Evolutionary conservation across 1,140 invertebrate genomes (phyloP), one percentile per base, ranked within the genome.

Genomic region (Pseudomyrmex gracilis): DNA sequence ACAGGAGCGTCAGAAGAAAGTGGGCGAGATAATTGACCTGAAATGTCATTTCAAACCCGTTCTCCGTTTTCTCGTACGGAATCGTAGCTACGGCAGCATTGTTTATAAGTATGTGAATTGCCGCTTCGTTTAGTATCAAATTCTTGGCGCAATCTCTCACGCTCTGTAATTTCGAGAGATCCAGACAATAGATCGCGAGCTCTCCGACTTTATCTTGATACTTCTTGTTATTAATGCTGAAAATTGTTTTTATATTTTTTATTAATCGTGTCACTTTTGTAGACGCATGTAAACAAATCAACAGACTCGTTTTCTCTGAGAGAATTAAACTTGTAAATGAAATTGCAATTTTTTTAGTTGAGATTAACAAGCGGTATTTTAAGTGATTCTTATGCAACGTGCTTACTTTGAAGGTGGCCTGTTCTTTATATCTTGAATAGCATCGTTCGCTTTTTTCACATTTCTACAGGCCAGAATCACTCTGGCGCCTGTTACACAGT

Each of bases 21-120:
- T 98, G 98, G 0, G 97, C 97, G 70, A 98, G 93, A 93, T 98
- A 96, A 92, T 98, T 98, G 0, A 96, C 96, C 15, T 96, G 97
- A 17, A 98, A 94, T 85, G 98, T 96, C 73, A 95, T 95, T 92
- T 99, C 98, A 91, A 97, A 97, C 0, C 97, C 97, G 87, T 98
- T 97, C 77, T 95, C 95, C 0, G 96, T 97, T 80, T 95, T 95
- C 45, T 93, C 93, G 70, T 95, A 93, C 0, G 96, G 97, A 83
- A 95, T 96, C 93, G 95, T 95, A 96, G 97, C 97, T 0, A 98
- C 95, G 3, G 96, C 97, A 63, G 97, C 98, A 94, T 98, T 98
- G 87, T 98, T 98, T 15, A 98, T 96, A 1, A 98, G 93, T 63
- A 97, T 94, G 88, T 97, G 95, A 58, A 97, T 96, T 88, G 95